phyloP scores from a whole-genome alignment of 2,797 vertebrate species.

The Alauda arvensis region DNA sequence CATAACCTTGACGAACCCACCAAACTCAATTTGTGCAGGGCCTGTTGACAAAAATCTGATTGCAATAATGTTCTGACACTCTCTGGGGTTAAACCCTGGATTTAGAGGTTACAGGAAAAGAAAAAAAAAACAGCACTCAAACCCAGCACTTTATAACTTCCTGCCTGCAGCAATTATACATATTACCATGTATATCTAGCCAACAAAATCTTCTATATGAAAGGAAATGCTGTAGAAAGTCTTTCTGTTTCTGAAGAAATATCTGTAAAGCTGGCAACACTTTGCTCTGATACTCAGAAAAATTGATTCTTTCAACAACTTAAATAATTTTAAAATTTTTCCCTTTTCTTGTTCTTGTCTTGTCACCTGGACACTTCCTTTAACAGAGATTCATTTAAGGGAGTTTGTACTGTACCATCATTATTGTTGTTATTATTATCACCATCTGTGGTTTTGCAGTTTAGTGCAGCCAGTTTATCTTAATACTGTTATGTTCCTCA shows the following conservation, averaged over 20 bases:
- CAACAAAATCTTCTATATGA: neutral
- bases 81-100: constrained; percentile 5
- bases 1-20: constrained; percentile 34
- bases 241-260: constrained; percentile 15
- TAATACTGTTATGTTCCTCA: constrained; percentile 60
- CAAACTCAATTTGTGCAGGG: constrained; percentile 29
- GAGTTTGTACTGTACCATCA: constrained; percentile 21
- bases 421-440: constrained; percentile 60
- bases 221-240: constrained; percentile 22
- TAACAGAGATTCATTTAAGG: constrained; percentile 45
- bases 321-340: constrained; percentile 60
- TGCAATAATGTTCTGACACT: neutral
- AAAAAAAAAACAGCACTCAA: neutral
- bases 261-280: constrained; percentile 22
- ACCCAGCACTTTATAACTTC: neutral
- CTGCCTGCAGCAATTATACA: neutral
- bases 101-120: neutral
- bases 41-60: neutral
- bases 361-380: constrained; percentile 64
- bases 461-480: constrained; percentile 60
- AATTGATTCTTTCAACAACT: constrained; percentile 66
- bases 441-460: constrained; percentile 47
- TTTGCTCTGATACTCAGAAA: constrained; percentile 66
- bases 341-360: constrained; percentile 46
- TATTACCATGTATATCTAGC: neutral